Percentiles rank a stretch among this genome's conserved stretches.
Evolutionary conservation across 1,140 invertebrate species (phyloP).

Genomic region (Lasioglossum albipes): DNA sequence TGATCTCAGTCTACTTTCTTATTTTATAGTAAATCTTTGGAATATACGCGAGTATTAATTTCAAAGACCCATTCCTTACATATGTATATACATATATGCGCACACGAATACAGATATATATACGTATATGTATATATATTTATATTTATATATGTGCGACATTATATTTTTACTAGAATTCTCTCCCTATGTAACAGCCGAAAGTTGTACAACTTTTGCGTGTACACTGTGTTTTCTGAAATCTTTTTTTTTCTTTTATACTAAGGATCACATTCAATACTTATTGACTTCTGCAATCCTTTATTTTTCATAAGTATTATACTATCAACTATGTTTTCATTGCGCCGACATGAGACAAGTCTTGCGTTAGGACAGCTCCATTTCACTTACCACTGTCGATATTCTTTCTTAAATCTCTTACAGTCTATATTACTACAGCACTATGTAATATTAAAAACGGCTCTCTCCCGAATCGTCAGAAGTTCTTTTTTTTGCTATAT

Average conservation of each 20-base stretch:
- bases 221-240: constrained; percentile 41
- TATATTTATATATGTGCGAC: constrained; percentile 37
- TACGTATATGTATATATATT: no score
- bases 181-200: constrained; percentile 57
- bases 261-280: constrained; percentile 50
- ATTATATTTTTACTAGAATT: constrained; percentile 53
- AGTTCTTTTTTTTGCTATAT: constrained; percentile 22
- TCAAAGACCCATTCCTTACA: no score
- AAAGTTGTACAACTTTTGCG: constrained; percentile 55
- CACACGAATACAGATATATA: no score
- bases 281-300: constrained; percentile 39
- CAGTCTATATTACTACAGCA: constrained; percentile 35
- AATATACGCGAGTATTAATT: no score
- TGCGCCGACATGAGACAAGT: constrained; percentile 12
- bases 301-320: constrained; percentile 41
- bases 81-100: no score
- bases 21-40: no score
- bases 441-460: constrained; percentile 43
- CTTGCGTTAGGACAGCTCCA: constrained; percentile 11
- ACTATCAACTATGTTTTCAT: constrained; percentile 28
- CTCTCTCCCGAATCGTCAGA: constrained; percentile 32
- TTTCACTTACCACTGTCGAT: constrained; percentile 45
- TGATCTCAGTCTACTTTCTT: no score
- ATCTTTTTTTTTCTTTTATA: constrained; percentile 14
- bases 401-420: constrained; percentile 35